Base-by-base conservation (phyloP, 2,888 invertebrate species). In the Clistopyga incitator region DNA sequence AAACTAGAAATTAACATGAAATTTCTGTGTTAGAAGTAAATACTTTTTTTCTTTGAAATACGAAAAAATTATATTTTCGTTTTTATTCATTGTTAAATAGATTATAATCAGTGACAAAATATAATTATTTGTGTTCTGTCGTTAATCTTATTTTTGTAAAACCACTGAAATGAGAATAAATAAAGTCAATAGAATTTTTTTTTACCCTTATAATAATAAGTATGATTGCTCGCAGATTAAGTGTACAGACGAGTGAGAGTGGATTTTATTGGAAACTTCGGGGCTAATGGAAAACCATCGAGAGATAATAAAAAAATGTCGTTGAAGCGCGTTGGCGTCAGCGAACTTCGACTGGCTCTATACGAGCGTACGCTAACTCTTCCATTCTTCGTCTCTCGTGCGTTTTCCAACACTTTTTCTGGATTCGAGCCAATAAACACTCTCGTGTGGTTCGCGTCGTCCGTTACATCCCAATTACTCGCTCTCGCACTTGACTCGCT, bases 381-480 rank as follows among this genome's bases (percentile, higher is more conserved):
- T 65, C 54, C 42, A 50, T 23, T 61, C 64, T 18, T 34, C 52
- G 38, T 47, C 64, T 70, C 45, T 15, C 38, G n/a, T 64, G 59
- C 42, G 71, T 76, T 75, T 76, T 65, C 82, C 50, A 67, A 54
- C 42, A n/a, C 52, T n/a, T 70, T 45, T 78, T 79, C 20, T 77
- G 83, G 77, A 77, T 54, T 34, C 70, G 64, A 70, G 82, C 82
- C 82, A 82, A 76, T 79, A 76, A 65, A 75, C 65, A 70, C 74
- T 82, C 77, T 68, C 64, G 59, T 61, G 61, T 50, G 42, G 70
- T 52, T 74, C 54, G 72, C 68, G 64, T 78, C 78, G 74, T 75
- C 70, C 56, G 84, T 72, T 75, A 81, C 74, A 81, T 81, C 70
- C 84, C 77, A 84, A 84, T 84, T 84, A 75, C 56, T 64, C 47